phyloP scores from a whole-genome alignment of 2,113 vertebrate genomes.

The Anarhynchus alexandrinus region DNA sequence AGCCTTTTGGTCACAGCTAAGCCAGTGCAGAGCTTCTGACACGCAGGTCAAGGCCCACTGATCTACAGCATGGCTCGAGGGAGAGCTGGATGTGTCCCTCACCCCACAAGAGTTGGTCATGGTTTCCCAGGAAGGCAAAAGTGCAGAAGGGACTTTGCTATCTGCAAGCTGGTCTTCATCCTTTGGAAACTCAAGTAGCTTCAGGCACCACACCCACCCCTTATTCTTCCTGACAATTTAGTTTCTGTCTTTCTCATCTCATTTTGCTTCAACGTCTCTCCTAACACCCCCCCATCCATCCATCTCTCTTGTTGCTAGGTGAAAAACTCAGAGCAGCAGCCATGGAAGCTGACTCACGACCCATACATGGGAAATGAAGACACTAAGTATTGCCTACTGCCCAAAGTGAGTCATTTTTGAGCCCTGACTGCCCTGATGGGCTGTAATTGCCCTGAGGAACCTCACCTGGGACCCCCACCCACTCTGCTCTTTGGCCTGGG shows the following conservation, averaged over 20 bases:
- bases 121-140: background rate
- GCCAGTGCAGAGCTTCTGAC: background rate
- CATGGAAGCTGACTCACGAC: constrained; percentile 45
- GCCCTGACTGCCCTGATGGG: background rate
- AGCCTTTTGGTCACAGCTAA: background rate
- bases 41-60: background rate
- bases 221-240: constrained; percentile 5
- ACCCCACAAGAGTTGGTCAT: background rate
- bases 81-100: background rate
- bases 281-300: background rate
- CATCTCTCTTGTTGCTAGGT: constrained; percentile 58
- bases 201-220: background rate
- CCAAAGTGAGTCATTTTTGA: rapidly evolving
- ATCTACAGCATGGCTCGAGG: background rate
- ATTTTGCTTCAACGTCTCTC: background rate
- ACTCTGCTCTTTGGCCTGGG: background rate
- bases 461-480: background rate
- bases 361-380: background rate
- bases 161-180: background rate
- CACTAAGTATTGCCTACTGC: background rate
- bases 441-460: background rate
- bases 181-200: background rate
- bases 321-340: constrained; percentile 48
- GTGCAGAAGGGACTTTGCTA: background rate
- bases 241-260: constrained; percentile 37